Evolutionary conservation across 1,140 invertebrate species (phyloP), one percentile per base, ranked within the genome.

Genomic region (Cotesia glomerata): DNA sequence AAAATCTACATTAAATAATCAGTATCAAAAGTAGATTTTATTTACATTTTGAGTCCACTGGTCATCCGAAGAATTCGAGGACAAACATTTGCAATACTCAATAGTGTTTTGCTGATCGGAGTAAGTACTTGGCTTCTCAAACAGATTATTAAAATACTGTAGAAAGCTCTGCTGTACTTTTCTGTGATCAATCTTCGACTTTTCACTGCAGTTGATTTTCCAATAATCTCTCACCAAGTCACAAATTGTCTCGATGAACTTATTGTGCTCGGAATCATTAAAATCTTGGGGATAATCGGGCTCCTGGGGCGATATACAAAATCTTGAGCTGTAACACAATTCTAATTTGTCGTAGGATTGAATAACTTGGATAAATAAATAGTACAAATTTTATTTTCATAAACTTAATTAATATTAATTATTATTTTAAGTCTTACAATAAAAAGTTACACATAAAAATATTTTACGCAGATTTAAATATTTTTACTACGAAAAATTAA

Each of bases 321-420:
- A 45, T 45, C 39, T 45, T 45, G 52, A 54, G 52, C 52, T 54
- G 52, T 54, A 54, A 54, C 52, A 54, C n/a, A 54, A 54, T 54
- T 45, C 39, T 54, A 54, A 54, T 54, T 54, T 54, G n/a, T 54
- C 16, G 52, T n/a, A 54, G n/a, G 52, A 16, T 14, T 54, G 52
- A 16, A 49, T 45, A 45, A 45, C n/a, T 54, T 16, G n/a, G 16
- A 54, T 14, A 16, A 54, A 54, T 54, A 54, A 54, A 54, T 54
- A 54, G 4, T 14, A 14, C 52, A n/a, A 54, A 14, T 16, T 9
- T 54, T 13, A 54, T 54, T 13, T n/a, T 14, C 5, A 54, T 54
- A 14, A 54, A 9, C 13, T n/a, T 54, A 14, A 54, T 54, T 54
- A n/a, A 14, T 54, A 54, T 54, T 14, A 54, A 54, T 54, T 14